Evolutionary conservation across 2,113 vertebrate species (phyloP), one percentile per base, ranked within the genome.

Genomic region (Hippocampus abdominalis): DNA sequence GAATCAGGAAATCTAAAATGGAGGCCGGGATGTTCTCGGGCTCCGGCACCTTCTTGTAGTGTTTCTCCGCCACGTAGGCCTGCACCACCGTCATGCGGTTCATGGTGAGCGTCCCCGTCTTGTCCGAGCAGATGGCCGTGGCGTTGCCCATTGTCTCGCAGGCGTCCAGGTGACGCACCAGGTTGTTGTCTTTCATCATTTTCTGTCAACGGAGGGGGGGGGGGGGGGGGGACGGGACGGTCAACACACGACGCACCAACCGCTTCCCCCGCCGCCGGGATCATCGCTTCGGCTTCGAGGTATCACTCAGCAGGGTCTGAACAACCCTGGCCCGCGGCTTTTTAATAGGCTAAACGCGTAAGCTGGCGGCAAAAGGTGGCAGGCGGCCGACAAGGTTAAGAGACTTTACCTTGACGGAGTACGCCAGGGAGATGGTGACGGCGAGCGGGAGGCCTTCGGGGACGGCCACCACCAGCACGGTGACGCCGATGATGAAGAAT

Each of bases 131-230:
- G 91, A 99, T 99, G 79, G 97, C 97, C 20, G 97, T 98, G 51
- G 97, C 97, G 65, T 99, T 99, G 74, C 97, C 97, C 97, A 99
- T 99, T 20, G 97, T 99, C 90, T 99, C 97, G 87, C 97, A 99
- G 59, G 97, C 97, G 83, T 99, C 97, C 86, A 99, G 90, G 81
- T 99, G 97, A 72, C 97, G 93, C 80, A 99, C 97, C 78, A 99
- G 90, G 81, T 99, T 98, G 88, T 99, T 99, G 86, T 99, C 97
- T 84, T 95, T 98, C 97, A 99, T 99, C 97, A 99, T 99, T 99
- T 99, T 99, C 97, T 99, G 89, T 64, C 15, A 20, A 27, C 4
- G 75, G 46, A 73, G 46, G 54, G n/a, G 12, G n/a, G n/a, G n/a
- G n/a, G n/a, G n/a, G n/a, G n/a, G n/a, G n/a, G n/a, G n/a, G n/a